Evolutionary conservation across 2,797 vertebrate genomes (phyloP).

Genomic region (Peromyscus melanophrys): DNA sequence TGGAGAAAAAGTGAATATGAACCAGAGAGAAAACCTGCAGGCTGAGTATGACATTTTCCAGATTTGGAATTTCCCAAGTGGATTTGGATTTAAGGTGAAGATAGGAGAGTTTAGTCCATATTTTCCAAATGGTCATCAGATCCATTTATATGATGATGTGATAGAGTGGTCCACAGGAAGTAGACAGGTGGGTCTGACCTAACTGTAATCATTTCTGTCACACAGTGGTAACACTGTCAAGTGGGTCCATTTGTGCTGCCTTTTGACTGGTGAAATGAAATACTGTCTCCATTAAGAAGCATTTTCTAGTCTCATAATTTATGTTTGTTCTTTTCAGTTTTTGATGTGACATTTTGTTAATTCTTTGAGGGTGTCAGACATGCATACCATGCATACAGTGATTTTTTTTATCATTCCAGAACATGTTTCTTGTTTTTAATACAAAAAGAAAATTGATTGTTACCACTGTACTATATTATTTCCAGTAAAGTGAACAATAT

Average conservation of each 20-base stretch:
- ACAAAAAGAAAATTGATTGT: neutral
- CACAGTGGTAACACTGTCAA: neutral
- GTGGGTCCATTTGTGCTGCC: neutral
- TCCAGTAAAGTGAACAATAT: neutral
- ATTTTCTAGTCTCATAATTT: neutral
- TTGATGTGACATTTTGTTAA: neutral
- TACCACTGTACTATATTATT: neutral
- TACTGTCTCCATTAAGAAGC: neutral
- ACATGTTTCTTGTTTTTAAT: neutral
- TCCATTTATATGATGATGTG: neutral
- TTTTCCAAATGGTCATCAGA: neutral
- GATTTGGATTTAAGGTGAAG: neutral
- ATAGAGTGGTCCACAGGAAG: neutral
- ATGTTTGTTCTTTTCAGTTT: neutral
- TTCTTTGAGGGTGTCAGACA: too few species aligned
- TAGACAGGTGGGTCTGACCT: neutral
- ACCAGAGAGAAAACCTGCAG: neutral
- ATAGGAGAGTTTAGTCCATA: neutral
- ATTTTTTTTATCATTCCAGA: neutral
- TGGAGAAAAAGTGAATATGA: neutral
- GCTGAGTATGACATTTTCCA: neutral
- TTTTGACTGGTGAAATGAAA: neutral
- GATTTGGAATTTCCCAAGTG: neutral
- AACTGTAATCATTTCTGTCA: neutral
- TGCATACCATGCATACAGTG: neutral